Percentiles rank a stretch among this genome's conserved stretches.
Evolutionary conservation across 2,888 invertebrate species (phyloP).

Genomic region (Dynastes grantii): DNA sequence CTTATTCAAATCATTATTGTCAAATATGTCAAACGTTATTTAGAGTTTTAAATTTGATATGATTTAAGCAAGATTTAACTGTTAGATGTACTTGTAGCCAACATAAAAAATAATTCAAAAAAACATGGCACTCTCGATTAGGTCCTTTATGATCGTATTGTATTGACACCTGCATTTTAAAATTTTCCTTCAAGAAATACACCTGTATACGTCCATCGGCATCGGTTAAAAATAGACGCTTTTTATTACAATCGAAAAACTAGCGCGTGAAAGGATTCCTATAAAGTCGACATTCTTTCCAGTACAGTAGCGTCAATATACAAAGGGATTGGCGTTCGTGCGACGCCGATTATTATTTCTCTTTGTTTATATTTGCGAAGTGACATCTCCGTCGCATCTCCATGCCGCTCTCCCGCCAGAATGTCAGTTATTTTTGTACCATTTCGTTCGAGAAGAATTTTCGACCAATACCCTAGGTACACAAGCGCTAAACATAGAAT

Average conservation of each 20-base stretch:
- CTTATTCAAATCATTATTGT: no score
- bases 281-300: slow-evolving; percentile 25
- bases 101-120: no score
- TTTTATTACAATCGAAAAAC: slow-evolving; percentile 13
- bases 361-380: slow-evolving; percentile 38
- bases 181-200: no score
- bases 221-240: slow-evolving; percentile 4
- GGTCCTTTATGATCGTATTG: no score
- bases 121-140: no score
- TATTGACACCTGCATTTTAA: no score
- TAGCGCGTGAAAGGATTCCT: slow-evolving; percentile 12
- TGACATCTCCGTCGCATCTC: slow-evolving; percentile 17
- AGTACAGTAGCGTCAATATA: background rate
- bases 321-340: background rate
- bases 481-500: background rate
- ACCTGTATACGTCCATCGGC: no score
- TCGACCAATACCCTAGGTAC: background rate
- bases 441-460: background rate
- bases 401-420: background rate
- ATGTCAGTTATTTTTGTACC: background rate
- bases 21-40: no score
- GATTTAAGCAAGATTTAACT: no score
- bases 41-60: no score
- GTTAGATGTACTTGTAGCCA: no score
- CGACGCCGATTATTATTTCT: slow-evolving; percentile 20